Evolutionary conservation across 2,797 vertebrate species (phyloP).

Genomic region (Pangasius mekongensis): DNA sequence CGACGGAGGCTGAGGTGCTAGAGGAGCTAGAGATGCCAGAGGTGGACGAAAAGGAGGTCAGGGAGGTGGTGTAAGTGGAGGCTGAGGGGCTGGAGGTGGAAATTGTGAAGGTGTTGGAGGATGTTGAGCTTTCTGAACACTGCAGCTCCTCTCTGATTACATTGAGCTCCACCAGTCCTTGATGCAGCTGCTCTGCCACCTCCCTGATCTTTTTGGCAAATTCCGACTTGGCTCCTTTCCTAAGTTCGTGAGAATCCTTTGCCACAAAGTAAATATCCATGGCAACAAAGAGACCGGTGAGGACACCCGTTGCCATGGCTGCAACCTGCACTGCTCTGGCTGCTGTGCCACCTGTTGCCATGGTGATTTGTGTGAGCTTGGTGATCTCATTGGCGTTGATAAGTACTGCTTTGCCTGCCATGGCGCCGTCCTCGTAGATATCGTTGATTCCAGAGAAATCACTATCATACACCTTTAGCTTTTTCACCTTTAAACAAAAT

Average conservation of each 20-base stretch:
- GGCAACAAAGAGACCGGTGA: conserved; percentile 75
- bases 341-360: conserved; percentile 76
- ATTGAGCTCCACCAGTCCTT: conserved; percentile 76
- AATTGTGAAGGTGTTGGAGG: not conserved
- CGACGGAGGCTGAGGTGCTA: not conserved
- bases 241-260: conserved; percentile 79
- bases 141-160: conserved; percentile 75
- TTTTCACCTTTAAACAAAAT: conserved; percentile 68
- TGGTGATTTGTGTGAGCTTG: conserved; percentile 78
- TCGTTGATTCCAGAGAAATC: conserved; percentile 71
- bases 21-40: not conserved
- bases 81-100: not conserved
- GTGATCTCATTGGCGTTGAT: conserved; percentile 79
- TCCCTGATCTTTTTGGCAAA: conserved; percentile 78
- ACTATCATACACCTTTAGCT: conserved; percentile 66
- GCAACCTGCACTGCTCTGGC: conserved; percentile 78
- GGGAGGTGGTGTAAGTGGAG: not conserved
- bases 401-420: conserved; percentile 77
- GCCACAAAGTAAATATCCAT: conserved; percentile 82
- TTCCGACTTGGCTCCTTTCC: conserved; percentile 79
- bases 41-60: not conserved
- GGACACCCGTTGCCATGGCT: conserved; percentile 76
- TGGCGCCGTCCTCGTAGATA: conserved; percentile 77
- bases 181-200: conserved; percentile 72
- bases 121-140: not conserved